phyloP scores from a whole-genome alignment of 2,888 invertebrate genomes.

The Hirtodrosophila confusa region DNA sequence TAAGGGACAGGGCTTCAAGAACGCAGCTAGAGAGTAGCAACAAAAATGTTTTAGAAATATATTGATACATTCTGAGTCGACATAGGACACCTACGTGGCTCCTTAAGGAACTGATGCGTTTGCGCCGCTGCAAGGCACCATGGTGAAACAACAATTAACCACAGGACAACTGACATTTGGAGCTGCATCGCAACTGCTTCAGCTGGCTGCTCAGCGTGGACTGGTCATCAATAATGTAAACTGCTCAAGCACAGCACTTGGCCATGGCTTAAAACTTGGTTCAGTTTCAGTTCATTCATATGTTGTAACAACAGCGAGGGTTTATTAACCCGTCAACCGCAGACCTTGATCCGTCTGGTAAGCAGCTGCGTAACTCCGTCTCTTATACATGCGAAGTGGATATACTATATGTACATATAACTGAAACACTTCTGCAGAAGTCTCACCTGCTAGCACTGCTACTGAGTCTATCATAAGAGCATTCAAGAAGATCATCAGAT shows the following conservation, averaged over 20 bases:
- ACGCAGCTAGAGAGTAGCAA: slow-evolving; percentile 26
- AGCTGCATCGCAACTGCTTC: slow-evolving; percentile 46
- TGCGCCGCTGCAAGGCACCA: slow-evolving; percentile 18
- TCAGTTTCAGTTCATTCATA: slow-evolving; percentile 7
- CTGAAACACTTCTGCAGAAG: too few species aligned
- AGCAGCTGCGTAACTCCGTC: too few species aligned
- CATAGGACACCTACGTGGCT: slow-evolving; percentile 41
- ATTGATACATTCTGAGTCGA: background rate
- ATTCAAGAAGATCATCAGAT: too few species aligned
- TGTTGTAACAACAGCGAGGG: slow-evolving; percentile 34
- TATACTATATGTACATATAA: too few species aligned
- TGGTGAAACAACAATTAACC: slow-evolving; percentile 12
- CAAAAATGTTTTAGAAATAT: background rate
- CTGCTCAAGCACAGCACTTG: slow-evolving; percentile 11
- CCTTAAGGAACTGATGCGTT: slow-evolving; percentile 44
- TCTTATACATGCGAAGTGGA: too few species aligned
- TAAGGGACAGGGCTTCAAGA: slow-evolving; percentile 44
- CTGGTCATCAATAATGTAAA: slow-evolving; percentile 25
- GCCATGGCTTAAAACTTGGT: slow-evolving; percentile 31
- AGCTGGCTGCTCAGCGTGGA: slow-evolving; percentile 31
- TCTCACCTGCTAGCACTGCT: too few species aligned
- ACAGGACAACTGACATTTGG: slow-evolving; percentile 9
- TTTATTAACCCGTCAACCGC: slow-evolving; percentile 36
- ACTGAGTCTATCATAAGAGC: too few species aligned
- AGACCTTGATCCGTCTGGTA: slow-evolving; percentile 48